phyloP scores from a whole-genome alignment of 2,113 vertebrate genomes.

The Entelurus aequoreus region DNA sequence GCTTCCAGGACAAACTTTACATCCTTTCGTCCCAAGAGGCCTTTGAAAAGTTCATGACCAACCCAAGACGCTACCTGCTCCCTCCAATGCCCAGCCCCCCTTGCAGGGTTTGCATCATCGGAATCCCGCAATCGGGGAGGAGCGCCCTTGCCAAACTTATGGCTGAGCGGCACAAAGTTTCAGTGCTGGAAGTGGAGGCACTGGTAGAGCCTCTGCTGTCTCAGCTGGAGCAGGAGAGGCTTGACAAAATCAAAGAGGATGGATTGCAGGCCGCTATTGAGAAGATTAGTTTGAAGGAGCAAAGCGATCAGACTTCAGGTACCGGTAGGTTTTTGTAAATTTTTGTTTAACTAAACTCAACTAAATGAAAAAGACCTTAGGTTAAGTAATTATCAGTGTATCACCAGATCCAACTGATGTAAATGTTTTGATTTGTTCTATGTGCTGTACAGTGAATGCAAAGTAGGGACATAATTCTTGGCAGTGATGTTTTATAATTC shows the following conservation, averaged over 20 bases:
- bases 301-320: conserved; percentile 29
- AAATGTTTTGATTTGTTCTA: too few relatives aligned
- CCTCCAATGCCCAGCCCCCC: conserved; percentile 85
- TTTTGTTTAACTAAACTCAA: too few relatives aligned
- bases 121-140: conserved; percentile 78
- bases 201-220: conserved; percentile 58
- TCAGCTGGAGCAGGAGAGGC: conserved; percentile 52
- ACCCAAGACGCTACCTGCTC: conserved; percentile 83
- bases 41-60: conserved; percentile 74
- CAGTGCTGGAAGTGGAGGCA: conserved; percentile 76
- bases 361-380: not conserved
- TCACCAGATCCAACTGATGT: too few relatives aligned
- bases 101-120: conserved; percentile 82
- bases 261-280: conserved; percentile 66
- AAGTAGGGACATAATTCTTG: too few relatives aligned
- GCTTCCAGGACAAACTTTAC: conserved; percentile 92
- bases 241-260: conserved; percentile 61
- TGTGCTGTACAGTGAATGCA: too few relatives aligned
- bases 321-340: conserved; percentile 26
- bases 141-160: conserved; percentile 77
- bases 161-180: conserved; percentile 75
- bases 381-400: too few relatives aligned
- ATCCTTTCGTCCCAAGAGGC: conserved; percentile 80
- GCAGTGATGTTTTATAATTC: too few relatives aligned
- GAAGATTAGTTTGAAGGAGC: conserved; percentile 59